Base-by-base conservation (phyloP, 2,888 invertebrate genomes). In the Tiphia femorata region DNA sequence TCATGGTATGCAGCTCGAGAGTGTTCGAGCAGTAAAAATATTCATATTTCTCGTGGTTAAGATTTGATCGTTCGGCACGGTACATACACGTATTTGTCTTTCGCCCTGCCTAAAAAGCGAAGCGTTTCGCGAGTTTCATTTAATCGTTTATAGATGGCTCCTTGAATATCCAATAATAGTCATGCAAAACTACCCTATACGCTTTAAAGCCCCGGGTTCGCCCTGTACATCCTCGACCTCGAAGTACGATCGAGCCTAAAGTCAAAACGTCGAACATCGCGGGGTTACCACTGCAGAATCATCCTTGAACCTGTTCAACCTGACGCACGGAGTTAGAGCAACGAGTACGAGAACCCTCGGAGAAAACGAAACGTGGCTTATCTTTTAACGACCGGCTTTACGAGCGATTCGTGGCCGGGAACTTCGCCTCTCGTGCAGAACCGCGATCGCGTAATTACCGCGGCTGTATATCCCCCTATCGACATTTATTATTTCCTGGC, bases 301-400 rank as follows among this genome's bases (percentile, higher is more conserved):
- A 33, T 33, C 33, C 33, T 33, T 14, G 8, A 12, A 33, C 12
- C 33, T n/a, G 33, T 16, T 8, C 23, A 16, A 41, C 10, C n/a
- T 8, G 29, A 16, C 29, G 17, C 43, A 29, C 43, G 43, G 44
- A 54, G 42, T 62, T 62, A 58, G 58, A 62, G n/a, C n/a, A 58
- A 58, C 55, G 58, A 59, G 52, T n/a, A n/a, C n/a, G 61, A 43
- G 53, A 49, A 40, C 50, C 47, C 62, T 44, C 52, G 48, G 52
- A 42, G 44, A 25, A 33, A 30, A 17, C 54, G 44, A 55, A 47
- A 59, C 63, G 50, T 50, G 52, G 62, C 62, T 66, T 69, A 66
- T 70, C 65, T 64, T 69, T 73, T 74, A 74, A 74, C 74, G 73
- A 74, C 62, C 54, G 54, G 58, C 55, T 74, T 74, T 74, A 74